Percentiles rank a stretch among this genome's conserved stretches.
phyloP scores from a whole-genome alignment of 2,113 vertebrate species.

The Brachyhypopomus occidentalis region DNA sequence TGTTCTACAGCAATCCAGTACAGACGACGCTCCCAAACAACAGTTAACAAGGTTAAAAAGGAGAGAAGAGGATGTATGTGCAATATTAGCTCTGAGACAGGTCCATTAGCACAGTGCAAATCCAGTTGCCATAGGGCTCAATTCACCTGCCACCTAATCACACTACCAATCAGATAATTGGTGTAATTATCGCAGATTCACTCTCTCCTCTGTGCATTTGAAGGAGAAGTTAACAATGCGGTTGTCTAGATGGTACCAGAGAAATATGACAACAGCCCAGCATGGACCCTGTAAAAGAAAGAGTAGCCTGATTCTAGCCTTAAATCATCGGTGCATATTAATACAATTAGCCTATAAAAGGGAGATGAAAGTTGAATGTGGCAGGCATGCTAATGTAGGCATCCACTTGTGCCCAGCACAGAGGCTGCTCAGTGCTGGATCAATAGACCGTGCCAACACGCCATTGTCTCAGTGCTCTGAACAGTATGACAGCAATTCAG shows the following conservation, averaged over 20 bases:
- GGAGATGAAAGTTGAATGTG: conserved; percentile 15
- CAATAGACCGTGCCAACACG: neutral
- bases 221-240: conserved; percentile 62
- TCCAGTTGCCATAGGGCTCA: conserved; percentile 23
- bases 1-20: neutral
- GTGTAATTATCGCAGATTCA: conserved; percentile 62
- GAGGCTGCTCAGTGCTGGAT: neutral
- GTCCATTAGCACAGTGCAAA: conserved; percentile 12
- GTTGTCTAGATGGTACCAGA: conserved; percentile 58
- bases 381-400: conserved; percentile 14
- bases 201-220: conserved; percentile 48
- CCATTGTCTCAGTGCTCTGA: conserved; percentile 4
- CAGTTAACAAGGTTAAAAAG: neutral
- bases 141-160: conserved; percentile 50
- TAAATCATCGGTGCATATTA: conserved; percentile 46
- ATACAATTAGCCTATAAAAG: conserved; percentile 44
- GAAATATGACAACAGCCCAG: conserved; percentile 52
- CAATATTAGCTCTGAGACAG: neutral
- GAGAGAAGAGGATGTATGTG: neutral
- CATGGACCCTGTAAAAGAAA: conserved; percentile 33
- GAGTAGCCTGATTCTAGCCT: conserved; percentile 39
- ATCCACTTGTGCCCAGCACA: conserved; percentile 32
- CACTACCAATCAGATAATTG: conserved; percentile 63
- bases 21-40: neutral
- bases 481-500: neutral